phyloP scores from a whole-genome alignment of 2,888 invertebrate genomes.

The Cheilosia scutellata region DNA sequence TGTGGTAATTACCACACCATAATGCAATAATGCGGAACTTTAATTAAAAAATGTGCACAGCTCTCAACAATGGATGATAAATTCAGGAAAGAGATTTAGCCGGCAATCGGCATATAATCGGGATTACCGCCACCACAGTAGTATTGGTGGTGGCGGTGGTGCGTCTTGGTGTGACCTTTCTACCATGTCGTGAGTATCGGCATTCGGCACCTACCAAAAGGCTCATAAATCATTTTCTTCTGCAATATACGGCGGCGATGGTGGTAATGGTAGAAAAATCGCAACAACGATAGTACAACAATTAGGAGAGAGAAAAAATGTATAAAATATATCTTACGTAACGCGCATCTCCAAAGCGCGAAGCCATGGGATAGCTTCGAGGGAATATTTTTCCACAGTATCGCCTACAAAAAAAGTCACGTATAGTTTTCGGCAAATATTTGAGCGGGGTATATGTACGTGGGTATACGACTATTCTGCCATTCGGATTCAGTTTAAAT shows the following conservation, averaged over 20 bases:
- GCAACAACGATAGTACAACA: conserved; percentile 53
- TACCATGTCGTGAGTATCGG: conserved; percentile 36
- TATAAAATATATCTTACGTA: conserved; percentile 58
- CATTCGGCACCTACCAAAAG: conserved; percentile 29
- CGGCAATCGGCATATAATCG: conserved; percentile 43
- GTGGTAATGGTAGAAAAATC: conserved; percentile 40
- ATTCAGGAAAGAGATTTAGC: conserved; percentile 63
- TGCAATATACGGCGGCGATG: conserved; percentile 3
- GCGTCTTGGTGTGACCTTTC: conserved; percentile 69
- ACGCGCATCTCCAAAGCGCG: conserved; percentile 29
- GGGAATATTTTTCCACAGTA: conserved; percentile 22
- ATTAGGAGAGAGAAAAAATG: conserved; percentile 55
- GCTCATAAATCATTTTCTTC: conserved; percentile 72
- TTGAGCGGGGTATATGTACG: no score
- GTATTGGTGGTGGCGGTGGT: conserved; percentile 22
- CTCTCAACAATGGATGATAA: conserved; percentile 57
- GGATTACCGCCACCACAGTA: conserved; percentile 37
- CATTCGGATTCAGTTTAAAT: no score
- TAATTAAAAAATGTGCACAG: conserved; percentile 70
- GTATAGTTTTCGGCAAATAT: neutral
- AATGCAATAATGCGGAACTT: conserved; percentile 72
- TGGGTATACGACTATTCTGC: no score
- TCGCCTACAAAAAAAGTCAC: neutral
- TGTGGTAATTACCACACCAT: conserved; percentile 55
- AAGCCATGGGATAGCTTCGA: conserved; percentile 33